Conservation (phyloP, 2,797 vertebrate genomes). For the Hypotaenidia okinawae region DNA sequence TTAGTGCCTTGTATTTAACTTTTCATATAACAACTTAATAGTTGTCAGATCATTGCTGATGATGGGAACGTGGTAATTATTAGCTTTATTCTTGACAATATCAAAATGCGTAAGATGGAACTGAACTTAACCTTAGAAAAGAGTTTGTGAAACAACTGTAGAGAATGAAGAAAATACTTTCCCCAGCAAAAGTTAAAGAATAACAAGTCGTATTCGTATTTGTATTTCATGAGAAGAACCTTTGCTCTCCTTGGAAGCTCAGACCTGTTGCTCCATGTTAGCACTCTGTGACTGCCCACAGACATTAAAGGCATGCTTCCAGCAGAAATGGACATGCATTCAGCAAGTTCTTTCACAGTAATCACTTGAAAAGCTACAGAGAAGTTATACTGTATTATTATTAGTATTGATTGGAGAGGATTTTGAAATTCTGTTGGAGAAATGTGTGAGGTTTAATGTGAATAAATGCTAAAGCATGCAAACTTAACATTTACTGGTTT, state of each 20-base stretch:
- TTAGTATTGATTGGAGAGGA: background rate
- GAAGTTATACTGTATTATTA: background rate
- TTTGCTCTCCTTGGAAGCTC: background rate
- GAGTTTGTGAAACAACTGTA: background rate
- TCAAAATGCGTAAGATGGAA: accelerated
- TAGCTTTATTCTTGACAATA: background rate
- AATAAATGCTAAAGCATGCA: background rate
- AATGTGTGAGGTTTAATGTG: background rate
- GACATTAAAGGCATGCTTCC: background rate
- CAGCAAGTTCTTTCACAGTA: background rate
- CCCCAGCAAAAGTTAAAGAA: background rate
- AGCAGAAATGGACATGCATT: background rate
- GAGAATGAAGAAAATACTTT: background rate
- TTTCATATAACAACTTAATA: background rate
- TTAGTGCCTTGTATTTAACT: background rate
- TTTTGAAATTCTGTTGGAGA: background rate
- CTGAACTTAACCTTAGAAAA: background rate
- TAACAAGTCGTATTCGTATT: background rate
- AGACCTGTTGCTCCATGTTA: background rate
- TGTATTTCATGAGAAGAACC: background rate
- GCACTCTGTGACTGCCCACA: background rate
- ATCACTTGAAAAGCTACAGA: background rate
- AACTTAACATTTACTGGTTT: background rate
- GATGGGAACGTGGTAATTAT: background rate
- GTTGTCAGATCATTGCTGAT: background rate